Conservation (phyloP, 2,797 vertebrate genomes). For the Sebastes trivittatus region DNA sequence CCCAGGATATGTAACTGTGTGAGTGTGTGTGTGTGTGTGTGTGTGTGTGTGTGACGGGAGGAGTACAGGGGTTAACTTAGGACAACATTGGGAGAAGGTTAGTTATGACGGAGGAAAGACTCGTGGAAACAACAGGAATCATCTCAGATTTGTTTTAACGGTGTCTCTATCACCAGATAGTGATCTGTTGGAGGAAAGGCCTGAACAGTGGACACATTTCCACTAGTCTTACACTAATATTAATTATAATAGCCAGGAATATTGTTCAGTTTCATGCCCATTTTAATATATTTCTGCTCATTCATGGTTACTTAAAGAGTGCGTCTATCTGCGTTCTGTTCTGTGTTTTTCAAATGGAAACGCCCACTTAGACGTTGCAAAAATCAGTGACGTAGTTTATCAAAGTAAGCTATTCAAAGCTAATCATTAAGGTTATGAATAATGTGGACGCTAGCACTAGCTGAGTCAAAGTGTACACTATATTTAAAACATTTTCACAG, state of each 20-base stretch:
- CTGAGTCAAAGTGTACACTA: too few relatives aligned
- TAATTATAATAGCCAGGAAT: not conserved
- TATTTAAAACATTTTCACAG: too few relatives aligned
- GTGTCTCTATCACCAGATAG: conserved; percentile 13
- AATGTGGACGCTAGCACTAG: too few relatives aligned
- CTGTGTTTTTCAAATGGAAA: too few relatives aligned
- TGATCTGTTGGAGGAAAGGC: conserved; percentile 31
- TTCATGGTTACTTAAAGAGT: too few relatives aligned
- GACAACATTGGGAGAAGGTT: conserved; percentile 21
- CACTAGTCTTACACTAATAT: not conserved
- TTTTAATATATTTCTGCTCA: not conserved
- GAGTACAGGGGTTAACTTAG: conserved; percentile 2
- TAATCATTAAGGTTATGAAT: too few relatives aligned
- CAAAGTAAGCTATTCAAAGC: too few relatives aligned
- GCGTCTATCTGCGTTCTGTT: too few relatives aligned
- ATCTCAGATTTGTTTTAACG: conserved; percentile 43
- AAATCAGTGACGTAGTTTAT: too few relatives aligned
- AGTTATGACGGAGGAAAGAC: conserved; percentile 10
- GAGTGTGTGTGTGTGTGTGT: not conserved
- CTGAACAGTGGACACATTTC: conserved; percentile 44
- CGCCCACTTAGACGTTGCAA: too few relatives aligned
- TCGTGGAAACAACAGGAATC: conserved; percentile 44
- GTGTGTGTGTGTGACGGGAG: not conserved
- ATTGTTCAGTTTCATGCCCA: not conserved
- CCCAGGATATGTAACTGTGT: not conserved